Evolutionary conservation across 1,140 invertebrate species (phyloP), one percentile per base, ranked within the genome.

Genomic region (Brachystomella parvula): DNA sequence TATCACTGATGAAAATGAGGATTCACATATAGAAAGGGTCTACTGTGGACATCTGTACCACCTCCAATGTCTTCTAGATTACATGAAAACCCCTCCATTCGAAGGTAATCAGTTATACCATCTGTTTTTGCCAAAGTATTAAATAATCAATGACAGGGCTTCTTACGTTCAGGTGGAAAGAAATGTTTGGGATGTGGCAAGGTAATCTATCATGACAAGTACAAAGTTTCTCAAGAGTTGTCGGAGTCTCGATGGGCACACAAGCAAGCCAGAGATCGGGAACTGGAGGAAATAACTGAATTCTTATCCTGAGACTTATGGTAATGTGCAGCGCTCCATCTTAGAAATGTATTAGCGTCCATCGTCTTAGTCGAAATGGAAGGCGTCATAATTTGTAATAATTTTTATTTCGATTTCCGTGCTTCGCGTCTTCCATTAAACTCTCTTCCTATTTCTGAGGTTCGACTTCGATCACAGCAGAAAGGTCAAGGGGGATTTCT

Each of bases 41-140:
- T 89, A 87, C 71, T 90, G 88, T 76, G 84, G 86, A 9, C 88
- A 89, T 77, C 74, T 88, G 12, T 89, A 86, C 75, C 88, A 89
- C 76, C 81, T 85, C 71, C 80, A 82, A 60, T 90, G 88, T 76
- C 78, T 90, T n/a, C 80, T 86, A 67, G 81, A 77, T 30, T 89
- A 84, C 73, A 84, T 89, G 78, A 86, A 86, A 73, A 87, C 84
- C 66, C 88, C 88, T 24, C 88, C 88, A 47, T 90, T 90, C 78
- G 82, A 83, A 74, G 87, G 87, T 81, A 82, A 80, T 53, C 3
- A 24, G 12, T 53, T 24, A 47, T 61, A 2, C n/a, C 35, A 33
- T 35, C n/a, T 66, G 44, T 30, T 53, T 15, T 58, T 66, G 15
- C 28, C 6, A 12, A 66, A 33, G 33, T 56, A 59, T 32, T 32